Evolutionary conservation across 2,888 invertebrate genomes (phyloP), one percentile per base, ranked within the genome.

Genomic region (Hyles lineata): DNA sequence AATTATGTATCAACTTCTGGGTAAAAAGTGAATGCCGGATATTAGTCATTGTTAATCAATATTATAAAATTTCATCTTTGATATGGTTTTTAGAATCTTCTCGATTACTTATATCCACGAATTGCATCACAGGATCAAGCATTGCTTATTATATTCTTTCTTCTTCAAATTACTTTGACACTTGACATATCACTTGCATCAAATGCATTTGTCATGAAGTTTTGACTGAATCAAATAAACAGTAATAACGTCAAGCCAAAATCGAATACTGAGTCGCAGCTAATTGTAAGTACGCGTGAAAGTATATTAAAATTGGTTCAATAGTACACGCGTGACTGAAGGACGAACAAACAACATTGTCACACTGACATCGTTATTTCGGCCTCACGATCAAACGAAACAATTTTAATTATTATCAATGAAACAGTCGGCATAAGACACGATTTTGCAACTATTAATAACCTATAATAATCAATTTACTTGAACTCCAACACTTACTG

Each of bases 271-370:
- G 21, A 50, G 62, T n/a, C 1, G 67, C 43, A 23, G 43, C 23
- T 67, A 67, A 43, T 43, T 43, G 43, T 43, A 43, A 43, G 43
- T 15, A 50, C 21, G 17, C 21, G 43, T 23, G 67, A 67, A 67
- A 67, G 67, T 67, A 43, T 67, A 43, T 50, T 43, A 17, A 11
- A 67, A 67, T 67, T 67, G 43, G 67, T 67, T 67, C 67, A 67
- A 43, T 67, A 23, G 67, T 63, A 43, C 67, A 50, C 43, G 67
- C 67, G 67, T 67, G 67, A 67, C 43, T 43, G 67, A 67, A 67
- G 67, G 67, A 67, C 67, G 67, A 23, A 23, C 67, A 50, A 67
- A 67, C 43, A 67, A 67, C 67, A 50, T 17, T 50, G 67, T 67
- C 50, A 67, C 67, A 67, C 50, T 67, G 67, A 67, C 67, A 67